Conservation (phyloP, 1,140 invertebrate genomes). For the Drosophila tristis region DNA sequence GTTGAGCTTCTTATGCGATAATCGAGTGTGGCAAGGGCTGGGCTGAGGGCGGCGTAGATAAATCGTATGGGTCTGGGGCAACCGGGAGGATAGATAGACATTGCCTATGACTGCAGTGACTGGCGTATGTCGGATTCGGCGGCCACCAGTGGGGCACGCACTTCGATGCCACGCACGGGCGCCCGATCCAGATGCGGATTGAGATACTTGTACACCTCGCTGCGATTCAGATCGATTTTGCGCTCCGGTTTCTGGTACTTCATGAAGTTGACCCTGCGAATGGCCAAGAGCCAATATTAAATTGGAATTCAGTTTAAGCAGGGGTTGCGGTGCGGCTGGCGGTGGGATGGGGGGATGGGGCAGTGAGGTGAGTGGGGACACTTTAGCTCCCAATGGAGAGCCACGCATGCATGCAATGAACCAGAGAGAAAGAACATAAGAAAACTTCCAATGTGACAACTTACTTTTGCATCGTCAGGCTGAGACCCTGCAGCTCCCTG, state of each 20-base stretch:
- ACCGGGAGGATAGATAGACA: background rate
- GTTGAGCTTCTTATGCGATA: conserved; percentile 45
- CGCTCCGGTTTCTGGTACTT: conserved; percentile 90
- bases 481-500: conserved; percentile 73
- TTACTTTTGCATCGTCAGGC: conserved; percentile 72
- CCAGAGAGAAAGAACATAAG: conserved; percentile 35
- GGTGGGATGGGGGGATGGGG: no score
- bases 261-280: conserved; percentile 90
- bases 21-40: conserved; percentile 20
- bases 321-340: background rate
- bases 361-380: conserved; percentile 4
- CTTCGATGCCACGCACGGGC: conserved; percentile 87
- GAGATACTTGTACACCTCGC: conserved; percentile 89
- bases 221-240: conserved; percentile 89
- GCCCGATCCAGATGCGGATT: conserved; percentile 89
- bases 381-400: conserved; percentile 2
- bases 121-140: conserved; percentile 87
- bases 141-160: conserved; percentile 87
- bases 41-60: conserved; percentile 20
- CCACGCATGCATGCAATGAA: conserved; percentile 40
- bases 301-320: conserved; percentile 20
- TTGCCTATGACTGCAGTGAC: conserved; percentile 61
- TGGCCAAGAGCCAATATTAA: conserved; percentile 32
- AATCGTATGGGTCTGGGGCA: conserved; percentile 3
- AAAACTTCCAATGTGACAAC: conserved; percentile 65